Evolutionary conservation across 2,797 vertebrate genomes (phyloP), one percentile per base, ranked within the genome.

Genomic region (Crocidura indochinensis): DNA sequence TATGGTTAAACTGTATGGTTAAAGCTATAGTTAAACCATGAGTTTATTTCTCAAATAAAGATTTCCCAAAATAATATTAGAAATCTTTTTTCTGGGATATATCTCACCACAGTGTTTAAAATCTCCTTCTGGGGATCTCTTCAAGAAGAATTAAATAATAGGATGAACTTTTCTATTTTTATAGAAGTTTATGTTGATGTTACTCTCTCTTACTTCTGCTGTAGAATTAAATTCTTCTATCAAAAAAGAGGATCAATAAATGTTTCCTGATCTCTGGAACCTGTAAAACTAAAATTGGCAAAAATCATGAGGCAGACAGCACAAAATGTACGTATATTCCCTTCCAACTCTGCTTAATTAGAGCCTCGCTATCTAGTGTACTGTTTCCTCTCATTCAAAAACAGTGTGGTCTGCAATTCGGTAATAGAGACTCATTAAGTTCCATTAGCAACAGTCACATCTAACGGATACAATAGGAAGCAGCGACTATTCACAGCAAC

Each of bases 351-450:
- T 44, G 72, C 88, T 94, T 97, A 96, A 96, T 97, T 95, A 88
- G 88, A 84, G 67, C 78, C 51, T 91, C 51, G 92, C 77, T 51
- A 81, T 53, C 79, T 86, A 92, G 86, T 10, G 47, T 77, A 84
- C 92, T 92, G 90, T 84, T 95, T 96, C 93, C 88, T 92, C 84
- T 92, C 82, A 96, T 95, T 95, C 91, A 95, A 89, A 96, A 95
- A 88, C 88, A 94, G 94, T 78, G 77, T 91, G 29, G 78, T 64
- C 72, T 64, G 80, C 87, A 84, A 71, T 56, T 77, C 49, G 10
- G 77, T 97, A 94, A 97, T 94, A 91, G 94, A 94, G 91, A 64
- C 94, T 95, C 94, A 96, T 96, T 94, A 96, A 94, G 89, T 92
- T 78, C 96, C 95, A 96, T 97, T 96, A 96, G 93, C 92, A 82